Base-by-base conservation (phyloP, 2,797 vertebrate species). In the Decapterus maruadsi region DNA sequence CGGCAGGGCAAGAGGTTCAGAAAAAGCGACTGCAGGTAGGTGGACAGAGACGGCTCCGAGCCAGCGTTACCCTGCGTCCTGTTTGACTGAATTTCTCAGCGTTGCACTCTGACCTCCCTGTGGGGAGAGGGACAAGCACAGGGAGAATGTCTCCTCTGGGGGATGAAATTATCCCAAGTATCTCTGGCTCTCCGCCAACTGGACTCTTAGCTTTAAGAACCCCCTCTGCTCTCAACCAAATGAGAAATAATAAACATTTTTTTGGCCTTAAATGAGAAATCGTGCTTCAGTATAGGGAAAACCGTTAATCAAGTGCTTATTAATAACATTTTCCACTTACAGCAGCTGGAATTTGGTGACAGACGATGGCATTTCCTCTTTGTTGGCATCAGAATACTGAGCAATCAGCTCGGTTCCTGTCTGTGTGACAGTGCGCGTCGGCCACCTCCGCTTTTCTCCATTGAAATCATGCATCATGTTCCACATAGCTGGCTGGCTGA, bases 21-120 rank as follows among this genome's bases (percentile, higher is more conserved):
- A n/a, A n/a, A n/a, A n/a, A n/a, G n/a, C n/a, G 26, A 93, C 43
- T 95, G 95, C 95, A 95, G 95, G 95, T 95, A 86, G 42, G 80
- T 8, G 1, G 9, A 14, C 40, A 8, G 14, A 20, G 26, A 64
- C 1, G 6, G 9, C 51, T 20, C 38, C 29, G 6, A 38, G 8
- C 31, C 5, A 1, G 17, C 8, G 29, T 61, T 48, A 26, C 26
- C 1, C 26, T 19, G 29, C 16, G 12, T 22, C 8, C 14, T n/a
- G 13, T 34, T 8, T 40, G 8, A 40, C 38, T 16, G 34, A 7
- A 20, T 31, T 66, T 57, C 45, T 50, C 11, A 51, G 46, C 62
- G 43, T 61, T 43, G 56, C 6, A 4, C 55, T 43, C 50, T 48
- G 29, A 63, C 26, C 46, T 63, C 36, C 34, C 26, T 34, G 53